Percentiles rank a stretch among this genome's conserved stretches.
These are phyloP conservation scores for Campylorhamphus procurvoides DNA, from an alignment of 2,113 vertebrate genomes.

Conservation along the genomic window DNA sequence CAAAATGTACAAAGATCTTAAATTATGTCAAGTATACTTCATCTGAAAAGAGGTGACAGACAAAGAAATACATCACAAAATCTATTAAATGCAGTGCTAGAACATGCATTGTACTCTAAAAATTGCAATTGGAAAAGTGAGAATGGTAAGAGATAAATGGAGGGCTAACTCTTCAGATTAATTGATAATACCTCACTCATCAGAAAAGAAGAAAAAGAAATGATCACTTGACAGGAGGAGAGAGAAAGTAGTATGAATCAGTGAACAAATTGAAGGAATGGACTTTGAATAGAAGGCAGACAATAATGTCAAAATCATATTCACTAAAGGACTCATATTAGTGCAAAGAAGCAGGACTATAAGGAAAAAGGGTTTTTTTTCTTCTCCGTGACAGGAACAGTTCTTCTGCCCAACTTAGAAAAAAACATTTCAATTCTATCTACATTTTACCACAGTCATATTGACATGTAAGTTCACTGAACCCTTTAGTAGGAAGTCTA, in stretches of 20 bases:
- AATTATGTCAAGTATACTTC: not conserved
- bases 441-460: not conserved
- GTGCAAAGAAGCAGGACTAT: not conserved
- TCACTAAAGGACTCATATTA: not conserved
- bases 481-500: not conserved
- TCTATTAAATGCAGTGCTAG: not conserved
- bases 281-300: slow-evolving; percentile 20
- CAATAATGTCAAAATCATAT: not conserved
- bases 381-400: not conserved
- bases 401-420: not conserved
- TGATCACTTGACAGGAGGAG: not conserved
- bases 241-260: not conserved
- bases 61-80: not conserved
- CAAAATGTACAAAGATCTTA: not conserved
- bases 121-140: not conserved
- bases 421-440: not conserved
- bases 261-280: slow-evolving; percentile 34
- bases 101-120: not conserved
- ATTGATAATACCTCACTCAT: slow-evolving; percentile 27
- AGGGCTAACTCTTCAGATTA: slow-evolving; percentile 29
- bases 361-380: not conserved
- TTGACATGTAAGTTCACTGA: not conserved
- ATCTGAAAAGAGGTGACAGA: not conserved
- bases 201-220: slow-evolving; percentile 15
- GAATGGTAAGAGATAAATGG: not conserved